A percentile compares a stretch with the other conserved stretches of the same genome.
These are phyloP conservation scores for Chrysocyon brachyurus DNA, from an alignment of 2,797 vertebrate genomes.

Conservation along the genomic window DNA sequence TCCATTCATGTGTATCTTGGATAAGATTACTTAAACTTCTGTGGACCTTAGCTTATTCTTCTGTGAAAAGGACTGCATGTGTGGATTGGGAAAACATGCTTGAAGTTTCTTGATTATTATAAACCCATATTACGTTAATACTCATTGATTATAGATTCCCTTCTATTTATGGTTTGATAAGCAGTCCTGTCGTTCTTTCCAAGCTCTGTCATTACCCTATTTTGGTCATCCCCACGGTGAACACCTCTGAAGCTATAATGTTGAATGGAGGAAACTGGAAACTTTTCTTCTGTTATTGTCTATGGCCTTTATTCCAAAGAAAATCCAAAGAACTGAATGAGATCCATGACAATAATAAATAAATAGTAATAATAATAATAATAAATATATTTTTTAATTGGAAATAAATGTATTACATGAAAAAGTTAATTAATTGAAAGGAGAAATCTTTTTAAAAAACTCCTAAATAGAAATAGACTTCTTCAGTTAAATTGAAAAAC, in stretches of 20 bases:
- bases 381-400: neutral
- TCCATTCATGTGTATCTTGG: neutral
- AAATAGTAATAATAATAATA: neutral
- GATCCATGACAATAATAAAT: neutral
- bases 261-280: neutral
- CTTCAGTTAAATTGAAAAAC: neutral
- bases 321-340: slow-evolving; percentile 5
- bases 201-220: neutral
- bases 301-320: neutral
- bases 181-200: neutral
- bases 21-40: neutral
- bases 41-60: neutral
- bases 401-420: neutral
- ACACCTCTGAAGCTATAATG: neutral
- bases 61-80: neutral
- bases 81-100: neutral
- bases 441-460: neutral
- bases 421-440: slow-evolving; percentile 21
- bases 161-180: neutral
- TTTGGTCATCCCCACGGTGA: neutral
- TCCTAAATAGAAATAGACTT: neutral
- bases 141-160: neutral
- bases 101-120: neutral
- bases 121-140: neutral
- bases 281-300: neutral